Evolutionary conservation across 2,797 vertebrate species (phyloP), one percentile per base, ranked within the genome.

Genomic region (Odontamblyopus rebecca): DNA sequence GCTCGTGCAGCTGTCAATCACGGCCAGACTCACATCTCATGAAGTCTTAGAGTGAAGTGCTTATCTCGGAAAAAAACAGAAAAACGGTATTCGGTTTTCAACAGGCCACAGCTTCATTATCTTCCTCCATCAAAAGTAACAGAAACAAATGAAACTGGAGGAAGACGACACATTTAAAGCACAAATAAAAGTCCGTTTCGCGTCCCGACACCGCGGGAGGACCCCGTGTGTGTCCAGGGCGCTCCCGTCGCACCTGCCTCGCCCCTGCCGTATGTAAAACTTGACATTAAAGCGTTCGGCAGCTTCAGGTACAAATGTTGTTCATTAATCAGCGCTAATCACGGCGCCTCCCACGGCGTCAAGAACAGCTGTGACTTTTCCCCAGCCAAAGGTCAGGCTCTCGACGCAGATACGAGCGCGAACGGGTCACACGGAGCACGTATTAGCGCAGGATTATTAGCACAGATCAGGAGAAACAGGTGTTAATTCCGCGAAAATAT

Each of bases 241-340:
- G n/a, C 6, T 23, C 19, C 54, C 13, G 54, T 11, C 27, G 1
- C 57, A 60, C 57, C 57, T 60, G 57, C 4, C 54, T n/a, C n/a
- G 23, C 13, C 56, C 23, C 16, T 8, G 30, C 32, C 2, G 61
- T 35, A 77, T 78, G 68, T 5, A 67, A 73, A 79, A 78, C 68
- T 81, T 82, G 82, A 84, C 79, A 82, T 83, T 80, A 70, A 70
- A 35, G 67, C n/a, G 44, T 15, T 50, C 7, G n/a, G 13, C 54
- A 64, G 62, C 48, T 64, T 41, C 38, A 57, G 44, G 41, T 51
- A 18, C 26, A 66, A 66, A 66, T 30, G 64, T 29, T 66, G 76
- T 72, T 82, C 84, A 82, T 85, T 88, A 88, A 89, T 91, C 86
- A 88, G 83, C 7, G 82, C 64, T 89, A 89, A 89, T 88, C 87